Conservation (phyloP, 2,113 vertebrate species). For the Lampris incognitus region DNA sequence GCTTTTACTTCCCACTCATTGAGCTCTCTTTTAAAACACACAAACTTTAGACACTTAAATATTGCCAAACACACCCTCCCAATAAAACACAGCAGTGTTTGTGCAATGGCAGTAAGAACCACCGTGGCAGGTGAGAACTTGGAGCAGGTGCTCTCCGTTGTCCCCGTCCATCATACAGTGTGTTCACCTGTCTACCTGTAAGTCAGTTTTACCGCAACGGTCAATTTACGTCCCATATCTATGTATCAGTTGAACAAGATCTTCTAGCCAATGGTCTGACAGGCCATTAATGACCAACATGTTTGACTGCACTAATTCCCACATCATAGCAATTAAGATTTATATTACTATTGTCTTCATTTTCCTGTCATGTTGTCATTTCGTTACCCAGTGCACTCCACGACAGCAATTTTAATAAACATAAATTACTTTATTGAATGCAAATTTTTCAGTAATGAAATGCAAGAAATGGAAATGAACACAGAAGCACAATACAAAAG, state of each 20-base stretch:
- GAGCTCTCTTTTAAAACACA: conserved; percentile 12
- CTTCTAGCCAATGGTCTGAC: conserved; percentile 70
- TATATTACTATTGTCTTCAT: background rate
- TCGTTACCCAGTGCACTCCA: background rate
- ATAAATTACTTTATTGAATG: conserved; percentile 87
- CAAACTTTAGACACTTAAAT: background rate
- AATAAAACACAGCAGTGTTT: conserved; percentile 59
- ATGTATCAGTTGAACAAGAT: conserved; percentile 21
- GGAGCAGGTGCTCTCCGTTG: conserved; percentile 77
- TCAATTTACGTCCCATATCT: conserved; percentile 18
- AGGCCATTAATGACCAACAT: conserved; percentile 25
- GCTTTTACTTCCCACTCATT: background rate
- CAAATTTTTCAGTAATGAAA: conserved; percentile 66
- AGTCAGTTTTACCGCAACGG: conserved; percentile 32
- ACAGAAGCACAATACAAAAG: conserved; percentile 73
- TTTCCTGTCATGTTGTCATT: background rate
- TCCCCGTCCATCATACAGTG: conserved; percentile 58
- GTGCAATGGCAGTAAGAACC: conserved; percentile 56
- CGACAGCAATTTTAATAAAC: conserved; percentile 74
- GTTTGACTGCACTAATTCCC: background rate
- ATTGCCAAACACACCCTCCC: conserved; percentile 1
- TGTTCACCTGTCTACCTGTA: conserved; percentile 73
- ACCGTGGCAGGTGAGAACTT: conserved; percentile 71
- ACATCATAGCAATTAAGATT: background rate
- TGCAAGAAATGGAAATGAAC: conserved; percentile 72